phyloP scores from a whole-genome alignment of 2,888 invertebrate species.

The Anthophora plumipes region DNA sequence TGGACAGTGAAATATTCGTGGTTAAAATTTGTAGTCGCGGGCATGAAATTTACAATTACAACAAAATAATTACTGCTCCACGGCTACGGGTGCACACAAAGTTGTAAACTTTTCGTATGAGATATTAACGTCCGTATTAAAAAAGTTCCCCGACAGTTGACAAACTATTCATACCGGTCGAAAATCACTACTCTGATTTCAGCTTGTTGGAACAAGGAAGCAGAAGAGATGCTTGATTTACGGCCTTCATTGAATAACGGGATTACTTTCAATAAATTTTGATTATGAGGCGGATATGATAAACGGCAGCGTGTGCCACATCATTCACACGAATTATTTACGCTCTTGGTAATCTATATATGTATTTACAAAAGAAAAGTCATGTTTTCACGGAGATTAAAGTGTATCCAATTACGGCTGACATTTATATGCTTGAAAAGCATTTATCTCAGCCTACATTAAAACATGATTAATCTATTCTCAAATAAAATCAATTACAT shows the following conservation, averaged over 20 bases:
- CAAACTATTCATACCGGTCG: conserved; percentile 2
- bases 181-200: conserved; percentile 23
- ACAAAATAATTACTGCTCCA: neutral
- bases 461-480: neutral
- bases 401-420: neutral
- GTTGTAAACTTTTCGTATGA: neutral
- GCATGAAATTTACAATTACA: neutral
- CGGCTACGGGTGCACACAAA: neutral
- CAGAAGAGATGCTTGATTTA: conserved; percentile 37
- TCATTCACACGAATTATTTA: conserved; percentile 32
- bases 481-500: too few relatives aligned
- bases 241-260: conserved; percentile 40
- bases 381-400: neutral
- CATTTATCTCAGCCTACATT: neutral
- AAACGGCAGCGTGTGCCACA: conserved; percentile 25
- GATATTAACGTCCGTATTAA: conserved; percentile 14
- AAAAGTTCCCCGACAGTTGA: conserved; percentile 31
- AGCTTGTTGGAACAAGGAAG: conserved; percentile 19
- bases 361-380: neutral
- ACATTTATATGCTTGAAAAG: neutral
- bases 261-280: conserved; percentile 53
- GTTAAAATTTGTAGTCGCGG: neutral
- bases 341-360: conserved; percentile 15
- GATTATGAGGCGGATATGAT: conserved; percentile 30
- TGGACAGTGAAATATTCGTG: neutral